Percentiles rank a stretch among this genome's conserved stretches.
phyloP scores from a whole-genome alignment of 1,140 invertebrate genomes.

The Pectinophora gossypiella region DNA sequence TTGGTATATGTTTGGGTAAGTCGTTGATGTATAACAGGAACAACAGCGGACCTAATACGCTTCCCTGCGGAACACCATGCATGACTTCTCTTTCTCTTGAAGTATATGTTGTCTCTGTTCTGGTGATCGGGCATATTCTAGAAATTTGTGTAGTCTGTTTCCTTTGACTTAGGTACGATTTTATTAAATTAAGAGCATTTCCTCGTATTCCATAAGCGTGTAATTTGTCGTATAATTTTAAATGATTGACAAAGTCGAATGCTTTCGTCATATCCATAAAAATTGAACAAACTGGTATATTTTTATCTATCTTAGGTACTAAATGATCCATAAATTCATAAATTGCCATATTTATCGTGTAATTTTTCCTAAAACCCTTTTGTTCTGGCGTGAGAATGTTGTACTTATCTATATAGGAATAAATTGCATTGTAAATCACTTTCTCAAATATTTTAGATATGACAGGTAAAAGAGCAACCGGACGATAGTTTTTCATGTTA shows the following conservation, averaged over 20 bases:
- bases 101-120: not conserved
- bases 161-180: not conserved
- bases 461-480: too few species aligned
- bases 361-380: not conserved
- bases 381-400: not conserved
- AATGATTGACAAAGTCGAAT: not conserved
- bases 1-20: not conserved
- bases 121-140: not conserved
- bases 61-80: not conserved
- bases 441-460: slow-evolving; percentile 25
- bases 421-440: not conserved
- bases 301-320: not conserved
- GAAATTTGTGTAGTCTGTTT: not conserved
- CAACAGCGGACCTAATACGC: not conserved
- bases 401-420: not conserved
- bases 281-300: not conserved
- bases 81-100: not conserved
- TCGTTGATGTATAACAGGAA: not conserved
- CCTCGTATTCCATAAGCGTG: not conserved
- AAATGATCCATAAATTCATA: not conserved
- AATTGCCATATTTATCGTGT: not conserved
- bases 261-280: slow-evolving; percentile 5
- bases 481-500: too few species aligned
- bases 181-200: not conserved
- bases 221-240: not conserved